Percentiles rank a stretch among this genome's conserved stretches.
Conservation (phyloP, 2,797 vertebrate genomes). For the Anguilla pacifica region DNA sequence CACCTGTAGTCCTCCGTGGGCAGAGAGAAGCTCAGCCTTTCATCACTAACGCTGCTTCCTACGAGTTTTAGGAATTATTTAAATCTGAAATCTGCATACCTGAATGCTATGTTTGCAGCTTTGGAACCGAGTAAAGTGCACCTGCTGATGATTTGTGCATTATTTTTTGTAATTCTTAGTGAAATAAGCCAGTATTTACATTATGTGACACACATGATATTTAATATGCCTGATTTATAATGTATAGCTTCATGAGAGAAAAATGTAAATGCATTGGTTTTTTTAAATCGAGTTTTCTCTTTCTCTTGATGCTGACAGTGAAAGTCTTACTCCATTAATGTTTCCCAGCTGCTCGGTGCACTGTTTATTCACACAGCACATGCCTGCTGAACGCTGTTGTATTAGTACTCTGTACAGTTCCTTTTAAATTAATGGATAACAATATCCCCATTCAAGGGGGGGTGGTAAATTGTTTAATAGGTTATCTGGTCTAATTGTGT, state of each 20-base stretch:
- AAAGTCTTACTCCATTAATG: neutral
- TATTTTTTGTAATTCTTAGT: neutral
- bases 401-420: neutral
- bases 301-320: neutral
- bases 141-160: neutral
- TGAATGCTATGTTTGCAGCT: neutral
- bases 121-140: neutral
- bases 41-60: neutral
- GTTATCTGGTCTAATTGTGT: neutral
- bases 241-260: neutral
- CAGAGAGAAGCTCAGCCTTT: neutral
- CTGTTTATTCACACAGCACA: neutral
- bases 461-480: neutral
- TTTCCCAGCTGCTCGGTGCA: neutral
- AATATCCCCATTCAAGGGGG: neutral
- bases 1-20: neutral
- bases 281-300: neutral
- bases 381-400: neutral
- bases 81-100: neutral
- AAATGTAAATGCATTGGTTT: neutral
- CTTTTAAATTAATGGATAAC: neutral
- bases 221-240: neutral
- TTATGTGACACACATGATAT: neutral
- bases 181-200: neutral
- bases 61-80: neutral